Evolutionary conservation across 37 sponge, comb jelly and placozoan genomes (phyloP).

Genomic region (Halichondria panicea): DNA sequence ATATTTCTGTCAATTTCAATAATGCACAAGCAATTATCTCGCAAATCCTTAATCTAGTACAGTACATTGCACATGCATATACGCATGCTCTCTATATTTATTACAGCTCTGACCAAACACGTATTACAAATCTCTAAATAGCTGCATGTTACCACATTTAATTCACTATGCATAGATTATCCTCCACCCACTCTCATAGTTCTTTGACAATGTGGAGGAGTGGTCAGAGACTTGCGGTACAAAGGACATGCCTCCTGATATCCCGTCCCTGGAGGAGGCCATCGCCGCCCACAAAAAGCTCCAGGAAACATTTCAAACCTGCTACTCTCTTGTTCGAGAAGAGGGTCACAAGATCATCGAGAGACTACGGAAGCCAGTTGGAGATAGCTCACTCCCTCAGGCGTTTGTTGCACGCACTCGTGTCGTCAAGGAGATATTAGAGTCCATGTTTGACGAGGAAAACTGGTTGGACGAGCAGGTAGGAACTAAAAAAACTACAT

Average conservation of each 20-base stretch:
- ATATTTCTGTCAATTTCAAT: too few species aligned
- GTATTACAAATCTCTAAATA: too few species aligned
- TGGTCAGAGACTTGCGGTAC: conserved; percentile 43
- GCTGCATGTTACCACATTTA: too few species aligned
- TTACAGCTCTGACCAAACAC: too few species aligned
- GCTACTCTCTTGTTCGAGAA: not conserved
- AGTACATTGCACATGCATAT: too few species aligned
- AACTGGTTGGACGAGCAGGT: conserved; percentile 46
- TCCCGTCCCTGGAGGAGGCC: conserved; percentile 1
- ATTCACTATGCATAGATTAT: too few species aligned
- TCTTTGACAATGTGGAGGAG: conserved; percentile 32
- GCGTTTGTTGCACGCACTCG: conserved; percentile 36
- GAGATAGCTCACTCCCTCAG: conserved; percentile 28
- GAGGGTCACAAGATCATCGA: conserved; percentile 54
- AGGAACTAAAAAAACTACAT: not conserved
- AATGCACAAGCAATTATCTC: too few species aligned
- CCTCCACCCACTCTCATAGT: too few species aligned
- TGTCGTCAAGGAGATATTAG: conserved; percentile 61
- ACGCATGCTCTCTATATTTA: too few species aligned
- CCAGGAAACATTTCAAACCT: conserved; percentile 9
- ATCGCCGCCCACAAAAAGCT: conserved; percentile 25
- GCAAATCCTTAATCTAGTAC: too few species aligned
- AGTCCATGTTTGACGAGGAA: conserved; percentile 54
- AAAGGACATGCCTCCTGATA: conserved; percentile 8
- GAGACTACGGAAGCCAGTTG: conserved; percentile 39